A percentile compares a stretch with the other conserved stretches of the same genome.
Evolutionary conservation across 2,888 invertebrate species (phyloP).

Genomic region (Schrankia costaestrigalis): DNA sequence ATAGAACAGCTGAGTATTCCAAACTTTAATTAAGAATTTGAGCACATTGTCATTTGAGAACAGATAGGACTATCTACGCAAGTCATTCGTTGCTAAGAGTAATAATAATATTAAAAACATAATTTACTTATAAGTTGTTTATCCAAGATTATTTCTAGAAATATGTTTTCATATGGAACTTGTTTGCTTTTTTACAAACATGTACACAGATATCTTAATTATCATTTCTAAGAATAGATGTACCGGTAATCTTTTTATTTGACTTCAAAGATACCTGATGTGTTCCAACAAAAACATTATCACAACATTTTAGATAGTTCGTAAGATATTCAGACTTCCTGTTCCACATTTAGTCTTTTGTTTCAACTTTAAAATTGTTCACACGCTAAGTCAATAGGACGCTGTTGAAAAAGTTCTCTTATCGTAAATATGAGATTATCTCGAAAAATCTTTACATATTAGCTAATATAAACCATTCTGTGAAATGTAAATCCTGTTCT

Average conservation of each 20-base stretch:
- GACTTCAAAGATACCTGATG: conserved; percentile 2
- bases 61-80: no score
- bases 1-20: conserved; percentile 1
- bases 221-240: conserved; percentile 16
- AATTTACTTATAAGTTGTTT: conserved; percentile 21
- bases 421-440: no score
- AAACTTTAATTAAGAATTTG: conserved; percentile 4
- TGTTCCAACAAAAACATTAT: conserved; percentile 7
- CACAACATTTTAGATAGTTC: not conserved
- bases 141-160: conserved; percentile 6
- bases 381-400: no score
- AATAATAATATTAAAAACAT: no score
- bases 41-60: conserved; percentile 1
- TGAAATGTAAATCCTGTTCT: no score
- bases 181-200: not conserved
- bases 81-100: conserved; percentile 6
- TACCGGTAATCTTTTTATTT: conserved; percentile 14
- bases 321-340: conserved; percentile 8
- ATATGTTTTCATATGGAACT: conserved; percentile 14
- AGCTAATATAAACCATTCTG: no score
- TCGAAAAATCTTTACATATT: no score
- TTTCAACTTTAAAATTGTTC: conserved; percentile 4
- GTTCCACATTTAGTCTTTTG: conserved; percentile 3
- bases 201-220: conserved; percentile 26
- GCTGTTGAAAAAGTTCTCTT: no score